Base-by-base conservation (phyloP, 2,797 vertebrate genomes). In the Chelon auratus region DNA sequence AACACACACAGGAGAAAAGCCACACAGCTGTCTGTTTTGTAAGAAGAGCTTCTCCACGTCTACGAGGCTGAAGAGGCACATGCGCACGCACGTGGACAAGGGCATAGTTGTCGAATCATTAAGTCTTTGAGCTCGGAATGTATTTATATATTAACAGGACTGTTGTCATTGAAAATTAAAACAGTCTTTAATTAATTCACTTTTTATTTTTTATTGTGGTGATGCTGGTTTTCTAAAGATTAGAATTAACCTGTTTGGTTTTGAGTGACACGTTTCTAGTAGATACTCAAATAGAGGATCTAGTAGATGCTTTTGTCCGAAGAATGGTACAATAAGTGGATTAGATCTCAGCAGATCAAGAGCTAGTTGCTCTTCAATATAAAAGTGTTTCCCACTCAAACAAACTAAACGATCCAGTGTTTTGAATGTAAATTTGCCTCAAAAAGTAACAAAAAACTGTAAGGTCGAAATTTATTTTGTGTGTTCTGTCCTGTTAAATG, bases 1-100 rank as follows among this genome's bases (percentile, higher is more conserved):
- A 4, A 89, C 90, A 0, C 92, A 93, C 83, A 92, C 89, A 0
- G 88, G 91, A 0, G 85, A 92, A 47, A 90, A 88, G 65, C 89
- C 88, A 0, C 79, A 92, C 74, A 57, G 63, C 73, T 91, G 90
- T 15, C 8, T 50, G n/a, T n/a, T 87, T 24, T 92, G 91, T 26
- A 85, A 81, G 55, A 91, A 91, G 71, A 55, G 80, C 13, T 91
- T 91, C 74, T 88, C 77, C 0, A 86, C 89, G 0, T 85, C 91
- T 0, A 85, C 89, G 0, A 78, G 84, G 36, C 86, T 92, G 9
- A 92, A 88, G 80, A 89, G 89, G 70, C 91, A 92, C 75, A 4
- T 61, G 17, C 83, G 64, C 5, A 90, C 84, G 4, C 91, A 91
- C 62, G n/a, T 37, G 48, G 83, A 83, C 33, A 90, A 83, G 40